Conservation (phyloP, 2,888 invertebrate genomes). For the Hypselothyrea guttata region DNA sequence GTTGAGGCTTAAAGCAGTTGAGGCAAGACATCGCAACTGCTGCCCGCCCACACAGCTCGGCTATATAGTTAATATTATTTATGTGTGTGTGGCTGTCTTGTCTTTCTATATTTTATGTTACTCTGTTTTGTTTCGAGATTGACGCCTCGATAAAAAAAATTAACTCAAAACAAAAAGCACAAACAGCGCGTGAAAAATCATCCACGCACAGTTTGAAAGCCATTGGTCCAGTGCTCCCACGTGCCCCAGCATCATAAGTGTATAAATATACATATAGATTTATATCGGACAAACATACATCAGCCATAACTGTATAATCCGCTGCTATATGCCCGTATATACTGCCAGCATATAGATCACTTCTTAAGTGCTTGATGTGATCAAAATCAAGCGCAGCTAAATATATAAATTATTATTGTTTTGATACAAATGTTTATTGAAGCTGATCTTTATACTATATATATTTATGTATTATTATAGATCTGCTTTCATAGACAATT, state of each 20-base stretch:
- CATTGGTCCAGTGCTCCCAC: constrained; percentile 36
- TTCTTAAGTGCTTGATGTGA: background rate
- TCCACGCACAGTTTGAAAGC: constrained; percentile 36
- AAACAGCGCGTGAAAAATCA: constrained; percentile 37
- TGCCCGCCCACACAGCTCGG: constrained; percentile 48
- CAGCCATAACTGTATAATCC: no score
- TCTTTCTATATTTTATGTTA: constrained; percentile 18
- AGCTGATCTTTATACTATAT: no score
- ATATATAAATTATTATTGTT: no score
- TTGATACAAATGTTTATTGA: no score
- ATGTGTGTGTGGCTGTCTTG: constrained; percentile 24
- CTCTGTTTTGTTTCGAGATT: constrained; percentile 49
- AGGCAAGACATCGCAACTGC: constrained; percentile 27
- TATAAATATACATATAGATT: background rate
- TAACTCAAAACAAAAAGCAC: constrained; percentile 20
- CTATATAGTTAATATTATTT: constrained; percentile 56
- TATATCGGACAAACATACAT: no score
- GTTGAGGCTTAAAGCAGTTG: constrained; percentile 19
- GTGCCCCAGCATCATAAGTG: constrained; percentile 1
- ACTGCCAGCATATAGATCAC: constrained; percentile 1
- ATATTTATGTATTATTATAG: no score
- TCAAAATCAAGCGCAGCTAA: background rate
- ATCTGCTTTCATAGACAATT: no score
- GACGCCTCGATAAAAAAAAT: constrained; percentile 61
- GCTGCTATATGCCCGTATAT: background rate